phyloP scores from a whole-genome alignment of 2,113 vertebrate species.

The Mungos mungo region DNA sequence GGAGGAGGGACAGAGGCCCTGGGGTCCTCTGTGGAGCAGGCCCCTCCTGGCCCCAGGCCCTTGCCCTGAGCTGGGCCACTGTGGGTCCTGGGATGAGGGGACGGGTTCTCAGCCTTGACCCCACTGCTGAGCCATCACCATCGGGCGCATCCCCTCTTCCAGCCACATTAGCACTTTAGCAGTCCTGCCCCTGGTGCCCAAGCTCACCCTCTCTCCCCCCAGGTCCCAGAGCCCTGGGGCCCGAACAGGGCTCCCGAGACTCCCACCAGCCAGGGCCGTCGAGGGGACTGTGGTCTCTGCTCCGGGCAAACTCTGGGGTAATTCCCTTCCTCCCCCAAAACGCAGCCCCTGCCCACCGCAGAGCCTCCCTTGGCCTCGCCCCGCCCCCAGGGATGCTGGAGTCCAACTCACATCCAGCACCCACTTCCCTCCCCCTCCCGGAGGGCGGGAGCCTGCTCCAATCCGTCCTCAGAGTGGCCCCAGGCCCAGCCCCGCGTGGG shows the following conservation, averaged over 20 bases:
- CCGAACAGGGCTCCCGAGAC: background rate
- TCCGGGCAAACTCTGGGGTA: background rate
- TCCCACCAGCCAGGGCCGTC: background rate
- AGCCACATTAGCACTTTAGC: background rate
- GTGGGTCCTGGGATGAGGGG: background rate
- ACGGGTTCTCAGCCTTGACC: background rate
- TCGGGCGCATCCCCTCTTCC: background rate
- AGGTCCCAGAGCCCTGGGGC: background rate
- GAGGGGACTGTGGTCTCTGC: accelerated
- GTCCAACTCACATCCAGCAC: background rate
- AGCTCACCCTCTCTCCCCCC: background rate
- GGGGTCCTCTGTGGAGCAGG: background rate
- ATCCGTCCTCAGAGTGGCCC: accelerated
- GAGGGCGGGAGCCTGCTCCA: background rate
- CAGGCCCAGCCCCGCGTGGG: background rate
- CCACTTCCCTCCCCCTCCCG: background rate
- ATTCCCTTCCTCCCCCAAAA: background rate
- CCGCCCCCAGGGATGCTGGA: accelerated
- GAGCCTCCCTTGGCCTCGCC: background rate
- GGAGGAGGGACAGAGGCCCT: background rate
- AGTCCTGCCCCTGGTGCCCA: background rate
- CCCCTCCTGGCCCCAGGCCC: background rate
- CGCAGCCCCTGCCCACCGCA: background rate
- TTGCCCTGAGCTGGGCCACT: background rate
- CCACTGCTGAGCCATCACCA: background rate